Base-by-base conservation (phyloP, 2,113 vertebrate species). In the Corydoras sp. region DNA sequence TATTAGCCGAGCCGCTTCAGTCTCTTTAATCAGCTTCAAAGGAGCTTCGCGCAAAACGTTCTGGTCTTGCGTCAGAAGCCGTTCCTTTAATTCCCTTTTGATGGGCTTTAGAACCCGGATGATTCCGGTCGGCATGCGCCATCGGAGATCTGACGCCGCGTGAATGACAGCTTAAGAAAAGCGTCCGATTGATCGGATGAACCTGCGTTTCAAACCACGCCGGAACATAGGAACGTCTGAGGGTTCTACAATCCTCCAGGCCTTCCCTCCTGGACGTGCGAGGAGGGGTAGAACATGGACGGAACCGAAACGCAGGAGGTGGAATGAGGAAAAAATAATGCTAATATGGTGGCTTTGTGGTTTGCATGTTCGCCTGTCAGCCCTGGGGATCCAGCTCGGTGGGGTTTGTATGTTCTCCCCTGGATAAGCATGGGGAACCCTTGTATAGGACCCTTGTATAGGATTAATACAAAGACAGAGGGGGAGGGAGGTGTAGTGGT, bases 1-100 rank as follows among this genome's bases (percentile, higher is more conserved):
- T 62, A 76, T 67, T 68, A 66, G 51, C 58, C 59, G 53, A 71
- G 64, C 68, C 2, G 31, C 74, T 68, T 80, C 58, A 58, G 69
- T 69, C 43, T 50, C 53, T 80, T 62, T 54, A 75, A 74, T 76
- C 61, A 43, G 30, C 53, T 74, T 77, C 72, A 78, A 76, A 81
- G 68, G 9, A 1, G 3, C 5, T 69, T 69, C 68, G 62, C 58
- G 61, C 65, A 43, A 75, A 71, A 62, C 48, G 62, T 15, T 49
- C 32, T n/a, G 71, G 59, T 66, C 61, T 74, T 71, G 60, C 64
- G 72, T 80, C 69, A 75, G 69, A 56, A 58, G 9, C 75, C 67
- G 65, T 68, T 61, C 61, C 18, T 79, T 71, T 77, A 77, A 69
- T 65, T 68, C 6, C 53, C 74, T 55, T 62, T 63, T 75, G 74